These are phyloP conservation scores for Hemithea aestivaria DNA, from an alignment of 2,888 invertebrate genomes.

Conservation along the genomic window DNA sequence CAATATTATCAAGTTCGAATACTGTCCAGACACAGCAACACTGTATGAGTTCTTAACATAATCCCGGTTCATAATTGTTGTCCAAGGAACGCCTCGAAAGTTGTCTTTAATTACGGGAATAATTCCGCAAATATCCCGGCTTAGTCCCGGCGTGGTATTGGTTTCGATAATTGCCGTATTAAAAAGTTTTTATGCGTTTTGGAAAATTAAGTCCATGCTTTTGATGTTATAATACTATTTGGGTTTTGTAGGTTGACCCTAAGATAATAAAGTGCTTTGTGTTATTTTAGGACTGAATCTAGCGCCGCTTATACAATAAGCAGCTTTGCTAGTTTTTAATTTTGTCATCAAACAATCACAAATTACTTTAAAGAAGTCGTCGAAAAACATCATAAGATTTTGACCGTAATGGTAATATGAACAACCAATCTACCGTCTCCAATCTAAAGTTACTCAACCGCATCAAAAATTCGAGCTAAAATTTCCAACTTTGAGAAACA, in stretches of 20 bases:
- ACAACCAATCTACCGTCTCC: too few relatives aligned
- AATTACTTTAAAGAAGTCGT: too few relatives aligned
- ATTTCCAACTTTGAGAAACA: not conserved
- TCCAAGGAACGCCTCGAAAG: conserved; percentile 66
- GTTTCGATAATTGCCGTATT: conserved; percentile 23
- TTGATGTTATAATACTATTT: too few relatives aligned
- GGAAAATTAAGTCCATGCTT: not conserved
- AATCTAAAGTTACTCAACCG: not conserved
- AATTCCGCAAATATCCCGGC: conserved; percentile 26
- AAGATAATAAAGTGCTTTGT: too few relatives aligned
- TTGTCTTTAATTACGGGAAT: conserved; percentile 53
- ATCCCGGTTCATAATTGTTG: conserved; percentile 72
- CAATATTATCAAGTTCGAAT: too few relatives aligned
- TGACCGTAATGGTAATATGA: too few relatives aligned
- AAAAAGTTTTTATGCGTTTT: conserved; percentile 7
- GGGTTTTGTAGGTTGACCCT: too few relatives aligned
- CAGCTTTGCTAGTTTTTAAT: too few relatives aligned
- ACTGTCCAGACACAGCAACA: conserved; percentile 4
- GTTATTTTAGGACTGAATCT: too few relatives aligned
- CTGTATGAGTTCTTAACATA: conserved; percentile 64
- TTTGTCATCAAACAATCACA: too few relatives aligned
- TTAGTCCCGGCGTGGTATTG: conserved; percentile 39
- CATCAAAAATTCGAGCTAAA: not conserved
- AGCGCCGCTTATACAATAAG: too few relatives aligned
- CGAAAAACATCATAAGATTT: too few relatives aligned